Evolutionary conservation across 2,797 vertebrate genomes (phyloP), one percentile per base, ranked within the genome.

Genomic region (Rhinogobio ventralis): DNA sequence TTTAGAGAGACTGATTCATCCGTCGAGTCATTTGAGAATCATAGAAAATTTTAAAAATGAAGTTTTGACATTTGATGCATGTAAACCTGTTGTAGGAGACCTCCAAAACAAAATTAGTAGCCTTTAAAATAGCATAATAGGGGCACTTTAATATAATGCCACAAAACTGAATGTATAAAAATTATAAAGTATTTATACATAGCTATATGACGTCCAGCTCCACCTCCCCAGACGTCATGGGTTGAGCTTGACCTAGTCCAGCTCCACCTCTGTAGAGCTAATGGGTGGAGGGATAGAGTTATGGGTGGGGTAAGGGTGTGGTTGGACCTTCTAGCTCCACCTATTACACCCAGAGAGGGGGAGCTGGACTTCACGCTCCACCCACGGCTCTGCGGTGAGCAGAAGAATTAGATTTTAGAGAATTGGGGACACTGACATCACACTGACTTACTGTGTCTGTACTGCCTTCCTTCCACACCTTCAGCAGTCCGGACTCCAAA

Each of bases 381-480:
- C 60, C 13, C 25, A 62, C 28, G 25, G 25, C 60, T 64, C 25
- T 64, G 25, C 14, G 28, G 11, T 28, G 11, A 60, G n/a, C n/a
- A 28, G n/a, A 60, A 62, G 2, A 62, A 25, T 60, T 3, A 0
- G 1, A 4, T 23, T 1, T 17, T n/a, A 62, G 5, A 62, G 19
- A 33, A 10, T 20, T 17, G 10, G 23, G 1, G 73, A 36, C 39
- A 60, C 17, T 51, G n/a, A 42, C 8, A 23, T 71, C 19, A 72
- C 25, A 39, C 2, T 42, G 10, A 55, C 94, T 95, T 84, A 96
- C 95, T 2, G 92, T 92, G 45, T 95, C 93, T 0, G 87, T 74
- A n/a, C 90, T 85, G 8, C 91, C 92, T 55, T 96, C 93, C 64
- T 83, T 85, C 97, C 97, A 98, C 20, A 97, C 94, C 45, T 96